Evolutionary conservation across 2,113 vertebrate genomes (phyloP).

Genomic region (Silurus meridionalis): DNA sequence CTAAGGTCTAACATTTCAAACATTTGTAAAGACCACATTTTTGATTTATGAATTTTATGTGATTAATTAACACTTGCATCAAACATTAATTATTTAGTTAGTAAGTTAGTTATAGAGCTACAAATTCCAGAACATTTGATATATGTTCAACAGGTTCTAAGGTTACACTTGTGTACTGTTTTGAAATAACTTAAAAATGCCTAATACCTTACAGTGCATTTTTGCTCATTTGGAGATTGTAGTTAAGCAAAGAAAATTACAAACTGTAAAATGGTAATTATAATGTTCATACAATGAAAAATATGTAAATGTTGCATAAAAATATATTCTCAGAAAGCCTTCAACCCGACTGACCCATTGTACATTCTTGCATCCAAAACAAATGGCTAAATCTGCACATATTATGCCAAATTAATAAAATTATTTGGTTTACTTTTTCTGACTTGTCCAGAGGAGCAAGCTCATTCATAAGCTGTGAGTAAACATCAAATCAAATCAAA

Average conservation of each 20-base stretch:
- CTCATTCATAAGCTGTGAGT: neutral
- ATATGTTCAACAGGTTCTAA: neutral
- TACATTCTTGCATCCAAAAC: neutral
- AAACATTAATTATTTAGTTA: neutral
- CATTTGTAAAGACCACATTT: neutral
- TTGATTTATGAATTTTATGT: neutral
- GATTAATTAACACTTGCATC: no score
- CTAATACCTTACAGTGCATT: neutral
- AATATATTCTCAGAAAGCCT: neutral
- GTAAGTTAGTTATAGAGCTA: neutral
- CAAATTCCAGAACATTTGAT: neutral
- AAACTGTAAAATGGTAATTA: no score
- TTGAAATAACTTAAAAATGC: neutral
- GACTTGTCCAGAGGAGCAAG: neutral
- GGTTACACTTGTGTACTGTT: neutral
- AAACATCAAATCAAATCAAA: no score
- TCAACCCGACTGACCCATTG: neutral
- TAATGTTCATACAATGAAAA: neutral
- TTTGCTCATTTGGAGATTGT: neutral
- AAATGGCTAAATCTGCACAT: neutral
- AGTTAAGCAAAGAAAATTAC: neutral
- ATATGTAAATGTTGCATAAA: neutral
- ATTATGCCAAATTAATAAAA: neutral
- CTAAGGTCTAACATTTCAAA: neutral
- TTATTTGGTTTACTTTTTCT: neutral